Evolutionary conservation across 2,888 invertebrate genomes (phyloP).

Genomic region (Belgica antarctica): DNA sequence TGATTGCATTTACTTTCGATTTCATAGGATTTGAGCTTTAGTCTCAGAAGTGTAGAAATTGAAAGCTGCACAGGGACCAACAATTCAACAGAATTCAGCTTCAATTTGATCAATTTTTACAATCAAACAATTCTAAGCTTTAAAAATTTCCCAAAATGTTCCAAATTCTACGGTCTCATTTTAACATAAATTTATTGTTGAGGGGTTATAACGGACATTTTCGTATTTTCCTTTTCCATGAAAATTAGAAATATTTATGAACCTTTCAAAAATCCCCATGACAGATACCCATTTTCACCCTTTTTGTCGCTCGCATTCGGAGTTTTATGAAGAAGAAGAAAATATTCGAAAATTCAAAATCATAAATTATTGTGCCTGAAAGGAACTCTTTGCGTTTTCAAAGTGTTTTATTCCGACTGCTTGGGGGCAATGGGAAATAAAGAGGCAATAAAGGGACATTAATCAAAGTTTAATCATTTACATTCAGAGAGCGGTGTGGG

Average conservation of each 20-base stretch:
- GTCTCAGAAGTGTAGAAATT: too few species aligned
- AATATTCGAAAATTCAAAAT: not conserved
- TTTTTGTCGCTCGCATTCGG: constrained; percentile 17
- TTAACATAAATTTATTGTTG: constrained; percentile 39
- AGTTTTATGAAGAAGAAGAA: constrained; percentile 10
- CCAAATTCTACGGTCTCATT: too few species aligned
- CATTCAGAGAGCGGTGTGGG: constrained; percentile 12
- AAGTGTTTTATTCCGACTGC: not conserved
- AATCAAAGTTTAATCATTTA: constrained; percentile 43
- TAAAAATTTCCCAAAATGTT: too few species aligned
- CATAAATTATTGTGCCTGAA: constrained; percentile 37
- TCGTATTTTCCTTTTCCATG: constrained; percentile 26
- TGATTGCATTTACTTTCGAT: too few species aligned
- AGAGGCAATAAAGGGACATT: constrained; percentile 42
- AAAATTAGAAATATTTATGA: constrained; percentile 42
- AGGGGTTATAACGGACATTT: constrained; percentile 29
- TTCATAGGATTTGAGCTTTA: too few species aligned
- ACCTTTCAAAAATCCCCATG: constrained; percentile 37
- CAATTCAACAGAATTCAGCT: too few species aligned
- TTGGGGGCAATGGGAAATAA: not conserved
- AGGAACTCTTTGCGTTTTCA: not conserved
- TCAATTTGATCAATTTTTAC: too few species aligned
- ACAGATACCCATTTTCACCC: constrained; percentile 15
- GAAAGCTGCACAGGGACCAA: too few species aligned
- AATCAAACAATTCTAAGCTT: not conserved